A percentile compares a stretch with the other conserved stretches of the same genome.
Conservation (phyloP, 2,797 vertebrate species). For the Melanotaenia nigrans region DNA sequence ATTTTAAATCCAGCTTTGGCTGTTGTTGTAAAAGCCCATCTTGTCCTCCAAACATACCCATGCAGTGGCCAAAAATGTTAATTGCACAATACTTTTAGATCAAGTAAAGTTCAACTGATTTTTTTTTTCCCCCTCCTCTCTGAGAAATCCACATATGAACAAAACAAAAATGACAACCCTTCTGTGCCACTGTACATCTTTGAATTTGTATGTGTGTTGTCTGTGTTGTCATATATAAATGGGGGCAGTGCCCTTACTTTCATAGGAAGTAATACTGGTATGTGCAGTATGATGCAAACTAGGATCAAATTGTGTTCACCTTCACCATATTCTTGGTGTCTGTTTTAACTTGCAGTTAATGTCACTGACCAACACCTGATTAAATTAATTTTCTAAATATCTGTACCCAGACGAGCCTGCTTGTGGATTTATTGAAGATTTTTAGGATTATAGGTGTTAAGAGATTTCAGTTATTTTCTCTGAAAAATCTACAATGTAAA, state of each 20-base stretch:
- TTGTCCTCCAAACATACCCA: conserved; percentile 29
- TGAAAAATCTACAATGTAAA: conserved; percentile 16
- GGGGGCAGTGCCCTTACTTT: conserved; percentile 60
- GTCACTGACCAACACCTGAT: not conserved
- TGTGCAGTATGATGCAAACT: conserved; percentile 57
- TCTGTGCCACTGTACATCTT: conserved; percentile 43
- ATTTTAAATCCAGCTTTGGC: conserved; percentile 55
- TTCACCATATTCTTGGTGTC: conserved; percentile 24
- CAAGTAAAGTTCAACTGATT: conserved; percentile 16
- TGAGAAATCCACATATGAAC: conserved; percentile 14
- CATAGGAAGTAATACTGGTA: conserved; percentile 49
- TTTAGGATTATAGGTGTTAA: not conserved
- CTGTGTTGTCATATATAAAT: conserved; percentile 55
- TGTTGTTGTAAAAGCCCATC: conserved; percentile 52
- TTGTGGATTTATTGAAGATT: conserved; percentile 4
- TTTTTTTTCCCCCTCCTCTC: conserved; percentile 5
- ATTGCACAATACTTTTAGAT: conserved; percentile 37
- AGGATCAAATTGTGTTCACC: conserved; percentile 41
- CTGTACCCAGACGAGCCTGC: not conserved
- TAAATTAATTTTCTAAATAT: not conserved
- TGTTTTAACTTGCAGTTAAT: conserved; percentile 43
- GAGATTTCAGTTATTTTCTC: conserved; percentile 12
- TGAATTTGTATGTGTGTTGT: conserved; percentile 50
- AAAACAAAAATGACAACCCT: conserved; percentile 12
- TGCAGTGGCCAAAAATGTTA: conserved; percentile 27